A percentile compares a stretch with the other conserved stretches of the same genome.
Conservation (phyloP, 2,888 invertebrate species). For the Thereva unica region DNA sequence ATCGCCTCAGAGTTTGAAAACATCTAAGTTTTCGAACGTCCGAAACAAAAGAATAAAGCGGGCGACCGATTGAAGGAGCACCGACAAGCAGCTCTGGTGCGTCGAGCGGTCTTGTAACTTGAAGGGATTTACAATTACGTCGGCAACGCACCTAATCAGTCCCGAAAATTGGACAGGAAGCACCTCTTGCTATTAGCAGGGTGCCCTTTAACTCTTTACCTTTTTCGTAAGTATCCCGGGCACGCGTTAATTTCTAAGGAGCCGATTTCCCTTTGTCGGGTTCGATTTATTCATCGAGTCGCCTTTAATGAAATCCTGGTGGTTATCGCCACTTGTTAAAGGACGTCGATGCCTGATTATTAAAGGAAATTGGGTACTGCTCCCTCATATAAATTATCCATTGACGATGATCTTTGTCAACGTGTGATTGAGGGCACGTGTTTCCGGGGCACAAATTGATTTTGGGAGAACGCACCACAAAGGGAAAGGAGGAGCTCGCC, state of each 20-base stretch:
- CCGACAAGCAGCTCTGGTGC: neutral
- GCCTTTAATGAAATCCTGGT: neutral
- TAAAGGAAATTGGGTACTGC: neutral
- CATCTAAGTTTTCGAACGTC: neutral
- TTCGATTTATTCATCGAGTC: neutral
- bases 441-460: constrained; percentile 11
- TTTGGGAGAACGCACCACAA: too few species aligned
- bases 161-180: too few species aligned
- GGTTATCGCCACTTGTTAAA: constrained; percentile 2
- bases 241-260: too few species aligned
- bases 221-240: too few species aligned
- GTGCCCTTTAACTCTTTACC: too few species aligned
- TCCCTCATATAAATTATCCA: constrained; percentile 10
- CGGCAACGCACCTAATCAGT: too few species aligned
- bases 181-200: too few species aligned
- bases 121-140: too few species aligned
- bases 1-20: constrained; percentile 22
- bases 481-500: too few species aligned
- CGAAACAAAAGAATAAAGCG: neutral
- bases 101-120: too few species aligned
- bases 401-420: constrained; percentile 38
- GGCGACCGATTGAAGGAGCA: neutral
- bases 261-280: too few species aligned
- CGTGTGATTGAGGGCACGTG: constrained; percentile 42
- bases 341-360: neutral